Evolutionary conservation across 2,888 invertebrate genomes (phyloP), one percentile per base, ranked within the genome.

Genomic region (Nemotelus nigrinus): DNA sequence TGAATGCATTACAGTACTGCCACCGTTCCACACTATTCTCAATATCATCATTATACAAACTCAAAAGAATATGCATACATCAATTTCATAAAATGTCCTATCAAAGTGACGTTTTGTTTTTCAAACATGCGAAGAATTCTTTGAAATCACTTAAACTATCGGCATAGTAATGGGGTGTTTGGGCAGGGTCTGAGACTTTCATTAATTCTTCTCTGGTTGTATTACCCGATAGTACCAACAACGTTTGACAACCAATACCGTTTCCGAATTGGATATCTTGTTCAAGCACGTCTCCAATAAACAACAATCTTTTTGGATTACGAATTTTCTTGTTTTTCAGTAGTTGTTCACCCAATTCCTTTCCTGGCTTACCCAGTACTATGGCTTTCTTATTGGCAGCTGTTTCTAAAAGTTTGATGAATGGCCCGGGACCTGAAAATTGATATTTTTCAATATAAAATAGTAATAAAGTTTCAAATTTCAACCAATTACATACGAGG

Each of bases 241-340:
- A 84, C 0, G 95, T 94, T 82, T 91, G 90, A 83, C 94, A 90
- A 0, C 93, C 94, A 79, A 90, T 90, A 5, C 89, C 87, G 72
- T 89, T 90, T 0, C 94, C 96, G 80, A 96, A 90, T 0, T 89
- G 88, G 58, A 96, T 90, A 85, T 96, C 96, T 83, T 96, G 95
- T 79, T 93, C 92, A 58, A 93, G 89, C 93, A 93, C 92, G 85
- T 96, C 96, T 53, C 96, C 96, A 83, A 96, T 92, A 90, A 96
- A 95, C 4, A 96, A 86, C 0, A 93, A 92, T 79, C 92, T 88
- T 45, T 88, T 88, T 0, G 93, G 90, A 78, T 93, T 88, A 0
- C 84, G 85, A 43, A 95, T 81, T 1, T 83, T 78, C 64, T 82
- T 86, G 44, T 71, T 81, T 67, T 82, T 78, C 2, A 82, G 68